Conservation (phyloP, 35 echinoderm and acorn worm species). For the Apostichopus japonicus region DNA sequence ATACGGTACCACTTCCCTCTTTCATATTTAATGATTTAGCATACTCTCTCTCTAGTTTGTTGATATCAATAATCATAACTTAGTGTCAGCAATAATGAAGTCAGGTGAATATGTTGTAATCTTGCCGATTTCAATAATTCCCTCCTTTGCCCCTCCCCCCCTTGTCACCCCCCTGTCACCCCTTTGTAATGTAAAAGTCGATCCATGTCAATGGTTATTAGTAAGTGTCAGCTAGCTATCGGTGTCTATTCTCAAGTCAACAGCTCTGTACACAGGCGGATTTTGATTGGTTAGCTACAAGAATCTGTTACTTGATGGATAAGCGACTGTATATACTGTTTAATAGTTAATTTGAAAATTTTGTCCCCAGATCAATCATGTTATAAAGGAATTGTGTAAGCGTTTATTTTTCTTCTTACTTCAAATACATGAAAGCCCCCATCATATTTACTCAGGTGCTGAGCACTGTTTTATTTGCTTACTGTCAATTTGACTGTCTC, state of each 20-base stretch:
- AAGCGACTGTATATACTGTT: background rate
- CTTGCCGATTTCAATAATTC: too few species aligned
- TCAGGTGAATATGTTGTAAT: too few species aligned
- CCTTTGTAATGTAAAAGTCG: background rate
- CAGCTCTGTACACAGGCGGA: background rate
- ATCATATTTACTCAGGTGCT: background rate
- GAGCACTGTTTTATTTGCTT: background rate
- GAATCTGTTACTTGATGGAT: background rate
- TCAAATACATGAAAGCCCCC: background rate
- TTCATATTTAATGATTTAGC: too few species aligned
- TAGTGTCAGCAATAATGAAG: too few species aligned
- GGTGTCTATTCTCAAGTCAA: background rate
- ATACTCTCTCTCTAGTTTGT: too few species aligned
- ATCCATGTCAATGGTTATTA: background rate
- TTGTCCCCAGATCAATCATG: background rate
- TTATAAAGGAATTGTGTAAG: background rate
- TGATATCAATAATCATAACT: too few species aligned
- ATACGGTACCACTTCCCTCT: too few species aligned
- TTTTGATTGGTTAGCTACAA: background rate
- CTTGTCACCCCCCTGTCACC: background rate
- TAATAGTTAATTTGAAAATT: background rate
- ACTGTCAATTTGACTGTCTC: background rate
- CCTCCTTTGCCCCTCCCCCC: background rate
- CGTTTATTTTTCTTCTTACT: background rate
- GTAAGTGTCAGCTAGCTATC: background rate